Evolutionary conservation across 2,888 invertebrate species (phyloP).

Genomic region (Pterobdella sp.): DNA sequence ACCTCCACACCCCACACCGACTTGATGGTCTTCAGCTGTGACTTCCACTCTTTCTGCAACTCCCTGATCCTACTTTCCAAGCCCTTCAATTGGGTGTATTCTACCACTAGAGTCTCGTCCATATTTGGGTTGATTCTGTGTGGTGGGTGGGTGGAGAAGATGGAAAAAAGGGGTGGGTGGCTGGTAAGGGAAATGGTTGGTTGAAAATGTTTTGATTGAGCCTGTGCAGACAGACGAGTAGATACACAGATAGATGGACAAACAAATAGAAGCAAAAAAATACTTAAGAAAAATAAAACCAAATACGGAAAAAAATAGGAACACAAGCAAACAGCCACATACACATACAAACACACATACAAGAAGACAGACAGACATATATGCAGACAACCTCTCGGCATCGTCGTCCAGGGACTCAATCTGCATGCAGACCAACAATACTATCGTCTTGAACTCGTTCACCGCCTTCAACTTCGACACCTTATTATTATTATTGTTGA

Average conservation of each 20-base stretch:
- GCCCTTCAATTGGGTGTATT: constrained; percentile 17
- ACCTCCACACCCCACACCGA: not conserved
- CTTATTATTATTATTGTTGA: no score
- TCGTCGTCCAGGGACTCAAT: constrained; percentile 24
- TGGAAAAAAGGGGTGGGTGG: not conserved
- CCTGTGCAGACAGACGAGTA: not conserved
- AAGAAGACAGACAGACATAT: not conserved
- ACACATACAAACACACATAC: not conserved
- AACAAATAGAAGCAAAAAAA: not conserved
- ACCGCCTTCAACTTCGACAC: constrained; percentile 27
- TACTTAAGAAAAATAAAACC: not conserved
- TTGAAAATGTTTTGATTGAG: not conserved
- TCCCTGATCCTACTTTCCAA: constrained; percentile 19
- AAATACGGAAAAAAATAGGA: not conserved
- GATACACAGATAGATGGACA: not conserved
- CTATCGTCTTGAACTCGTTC: constrained; percentile 22
- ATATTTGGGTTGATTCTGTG: constrained; percentile 3
- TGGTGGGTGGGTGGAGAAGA: not conserved
- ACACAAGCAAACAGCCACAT: not conserved
- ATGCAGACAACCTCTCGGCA: constrained; percentile 1
- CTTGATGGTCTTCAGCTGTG: constrained; percentile 22
- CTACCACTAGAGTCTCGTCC: constrained; percentile 9
- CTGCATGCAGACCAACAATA: constrained; percentile 14
- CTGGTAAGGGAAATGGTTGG: not conserved
- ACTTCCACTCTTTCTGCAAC: constrained; percentile 22